phyloP scores from a whole-genome alignment of 2,888 invertebrate genomes.

The Andrena dorsata region DNA sequence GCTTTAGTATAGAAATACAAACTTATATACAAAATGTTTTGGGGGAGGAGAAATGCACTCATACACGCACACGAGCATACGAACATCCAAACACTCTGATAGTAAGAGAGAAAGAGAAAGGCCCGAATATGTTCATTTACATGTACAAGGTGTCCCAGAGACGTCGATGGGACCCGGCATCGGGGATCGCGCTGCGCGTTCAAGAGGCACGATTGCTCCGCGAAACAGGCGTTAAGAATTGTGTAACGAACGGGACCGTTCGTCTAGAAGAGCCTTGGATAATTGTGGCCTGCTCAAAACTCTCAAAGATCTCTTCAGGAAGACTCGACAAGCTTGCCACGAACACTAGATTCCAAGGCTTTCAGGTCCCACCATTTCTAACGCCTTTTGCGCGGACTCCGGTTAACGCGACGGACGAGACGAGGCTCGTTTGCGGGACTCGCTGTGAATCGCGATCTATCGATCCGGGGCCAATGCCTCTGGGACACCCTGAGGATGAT shows the following conservation, averaged over 20 bases:
- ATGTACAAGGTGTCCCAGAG: constrained; percentile 41
- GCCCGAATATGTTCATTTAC: constrained; percentile 53
- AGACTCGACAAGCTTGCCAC: constrained; percentile 59
- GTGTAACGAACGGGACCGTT: neutral
- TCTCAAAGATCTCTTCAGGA: constrained; percentile 45
- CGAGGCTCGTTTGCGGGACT: neutral
- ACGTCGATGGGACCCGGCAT: neutral
- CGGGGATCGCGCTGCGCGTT: constrained; percentile 21
- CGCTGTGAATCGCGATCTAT: constrained; percentile 18
- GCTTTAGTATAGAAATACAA: constrained; percentile 65
- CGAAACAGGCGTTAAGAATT: constrained; percentile 5
- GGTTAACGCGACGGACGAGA: neutral
- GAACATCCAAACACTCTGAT: constrained; percentile 44
- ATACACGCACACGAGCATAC: constrained; percentile 58
- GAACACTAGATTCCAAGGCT: constrained; percentile 52
- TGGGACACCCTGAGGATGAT: constrained; percentile 44
- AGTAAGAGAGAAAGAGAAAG: constrained; percentile 56
- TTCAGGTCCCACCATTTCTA: constrained; percentile 16
- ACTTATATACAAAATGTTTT: constrained; percentile 67
- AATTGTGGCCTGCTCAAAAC: constrained; percentile 53
- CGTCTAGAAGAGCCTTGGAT: constrained; percentile 43
- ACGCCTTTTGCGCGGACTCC: neutral
- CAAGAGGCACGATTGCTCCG: neutral
- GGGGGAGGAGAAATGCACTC: constrained; percentile 54
- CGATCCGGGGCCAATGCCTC: constrained; percentile 31